These are phyloP conservation scores for Euplagia quadripunctaria DNA, from an alignment of 2,888 invertebrate genomes.

Conservation along the genomic window DNA sequence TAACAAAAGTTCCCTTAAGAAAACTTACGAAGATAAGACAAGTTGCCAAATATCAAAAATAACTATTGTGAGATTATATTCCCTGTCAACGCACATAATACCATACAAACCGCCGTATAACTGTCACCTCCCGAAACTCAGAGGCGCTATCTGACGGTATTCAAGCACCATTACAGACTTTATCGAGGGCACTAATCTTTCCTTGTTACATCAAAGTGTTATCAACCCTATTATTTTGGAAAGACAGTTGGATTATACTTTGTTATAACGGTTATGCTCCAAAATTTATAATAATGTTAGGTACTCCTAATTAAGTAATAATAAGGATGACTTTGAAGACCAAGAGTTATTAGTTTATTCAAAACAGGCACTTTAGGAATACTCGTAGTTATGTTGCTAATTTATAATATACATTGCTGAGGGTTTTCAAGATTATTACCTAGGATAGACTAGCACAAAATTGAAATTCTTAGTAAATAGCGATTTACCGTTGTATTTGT, in stretches of 20 bases:
- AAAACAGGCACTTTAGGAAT: constrained; percentile 9
- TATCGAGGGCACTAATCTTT: constrained; percentile 56
- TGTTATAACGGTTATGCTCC: constrained; percentile 46
- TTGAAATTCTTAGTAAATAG: background rate
- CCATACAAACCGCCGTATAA: constrained; percentile 18
- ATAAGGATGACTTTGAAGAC: constrained; percentile 31
- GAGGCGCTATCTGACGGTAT: constrained; percentile 35
- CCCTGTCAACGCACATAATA: constrained; percentile 12
- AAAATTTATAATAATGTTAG: constrained; percentile 44
- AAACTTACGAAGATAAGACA: background rate
- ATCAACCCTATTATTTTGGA: constrained; percentile 57
- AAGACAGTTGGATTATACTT: constrained; percentile 45
- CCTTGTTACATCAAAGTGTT: constrained; percentile 55
- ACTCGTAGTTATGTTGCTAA: background rate
- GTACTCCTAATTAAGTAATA: constrained; percentile 50
- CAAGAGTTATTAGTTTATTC: constrained; percentile 31
- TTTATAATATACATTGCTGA: background rate
- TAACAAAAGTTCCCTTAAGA: background rate
- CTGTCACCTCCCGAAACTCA: constrained; percentile 30
- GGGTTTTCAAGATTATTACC: background rate
- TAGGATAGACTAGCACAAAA: background rate
- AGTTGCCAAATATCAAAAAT: background rate
- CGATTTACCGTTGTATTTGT: background rate
- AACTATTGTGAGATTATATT: constrained; percentile 5
- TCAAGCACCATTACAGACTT: constrained; percentile 33